Evolutionary conservation across 2,113 vertebrate species (phyloP).

Genomic region (Cepphus grylle): DNA sequence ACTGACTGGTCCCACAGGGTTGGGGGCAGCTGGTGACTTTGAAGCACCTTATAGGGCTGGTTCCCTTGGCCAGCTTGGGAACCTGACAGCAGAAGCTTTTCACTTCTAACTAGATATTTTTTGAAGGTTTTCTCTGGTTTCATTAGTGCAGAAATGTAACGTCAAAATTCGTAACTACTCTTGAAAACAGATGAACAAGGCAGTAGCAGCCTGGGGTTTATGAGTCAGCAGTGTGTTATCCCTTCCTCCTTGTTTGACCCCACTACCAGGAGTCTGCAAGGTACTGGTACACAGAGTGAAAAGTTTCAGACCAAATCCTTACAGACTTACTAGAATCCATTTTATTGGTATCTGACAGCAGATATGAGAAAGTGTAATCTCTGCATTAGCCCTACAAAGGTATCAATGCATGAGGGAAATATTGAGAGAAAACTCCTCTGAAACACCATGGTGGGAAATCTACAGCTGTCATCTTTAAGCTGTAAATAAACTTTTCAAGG

Average conservation of each 20-base stretch:
- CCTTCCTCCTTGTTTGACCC: not conserved
- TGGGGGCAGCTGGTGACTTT: not conserved
- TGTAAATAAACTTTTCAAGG: not conserved
- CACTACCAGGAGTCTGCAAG: not conserved
- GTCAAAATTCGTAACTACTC: not conserved
- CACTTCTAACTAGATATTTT: not conserved
- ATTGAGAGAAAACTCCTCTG: not conserved
- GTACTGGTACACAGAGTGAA: not conserved
- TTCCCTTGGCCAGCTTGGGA: not conserved
- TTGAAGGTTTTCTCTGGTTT: not conserved
- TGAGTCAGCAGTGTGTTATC: rapidly evolving
- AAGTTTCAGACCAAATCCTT: not conserved
- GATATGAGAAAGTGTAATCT: not conserved
- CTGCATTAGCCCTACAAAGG: not conserved
- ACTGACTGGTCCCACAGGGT: rapidly evolving
- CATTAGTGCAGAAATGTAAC: not conserved
- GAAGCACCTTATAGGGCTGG: not conserved
- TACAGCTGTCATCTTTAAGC: not conserved
- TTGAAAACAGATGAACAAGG: not conserved
- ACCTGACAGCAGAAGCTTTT: not conserved
- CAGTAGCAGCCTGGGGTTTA: rapidly evolving
- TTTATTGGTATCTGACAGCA: not conserved
- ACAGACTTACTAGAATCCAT: not conserved
- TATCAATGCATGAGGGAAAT: not conserved
- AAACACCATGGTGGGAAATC: not conserved